Percentiles rank a stretch among this genome's conserved stretches.
Evolutionary conservation across 2,113 vertebrate genomes (phyloP).

Genomic region (Cisticola juncidis): DNA sequence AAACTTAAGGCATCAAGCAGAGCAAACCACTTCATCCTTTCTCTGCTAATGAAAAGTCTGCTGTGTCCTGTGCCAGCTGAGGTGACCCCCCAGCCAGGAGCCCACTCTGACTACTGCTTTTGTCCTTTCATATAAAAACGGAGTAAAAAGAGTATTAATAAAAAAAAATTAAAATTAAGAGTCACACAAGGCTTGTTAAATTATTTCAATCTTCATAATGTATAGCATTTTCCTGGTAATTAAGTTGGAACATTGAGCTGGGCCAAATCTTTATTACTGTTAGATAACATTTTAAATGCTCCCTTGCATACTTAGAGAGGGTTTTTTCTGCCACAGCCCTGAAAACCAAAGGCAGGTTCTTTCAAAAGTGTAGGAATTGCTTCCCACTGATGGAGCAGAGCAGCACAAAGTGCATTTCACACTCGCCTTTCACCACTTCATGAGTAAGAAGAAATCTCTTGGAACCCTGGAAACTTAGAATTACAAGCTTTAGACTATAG

Average conservation of each 20-base stretch:
- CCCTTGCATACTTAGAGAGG: background rate
- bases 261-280: constrained; percentile 59
- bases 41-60: background rate
- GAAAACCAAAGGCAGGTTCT: background rate
- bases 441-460: background rate
- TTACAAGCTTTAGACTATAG: too few species aligned
- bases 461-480: too few species aligned
- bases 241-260: constrained; percentile 69
- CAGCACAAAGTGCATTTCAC: background rate
- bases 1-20: background rate
- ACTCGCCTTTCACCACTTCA: background rate
- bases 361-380: background rate
- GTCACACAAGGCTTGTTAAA: constrained; percentile 73
- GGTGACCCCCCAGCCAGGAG: background rate
- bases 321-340: background rate
- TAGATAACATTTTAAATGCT: constrained; percentile 58
- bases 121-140: background rate
- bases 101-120: background rate
- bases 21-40: background rate
- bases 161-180: constrained; percentile 20
- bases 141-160: background rate
- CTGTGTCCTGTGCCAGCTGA: background rate
- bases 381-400: background rate
- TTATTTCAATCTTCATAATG: constrained; percentile 78
- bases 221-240: constrained; percentile 78